phyloP scores from a whole-genome alignment of 2,888 invertebrate species.

The Julus scandinavius region DNA sequence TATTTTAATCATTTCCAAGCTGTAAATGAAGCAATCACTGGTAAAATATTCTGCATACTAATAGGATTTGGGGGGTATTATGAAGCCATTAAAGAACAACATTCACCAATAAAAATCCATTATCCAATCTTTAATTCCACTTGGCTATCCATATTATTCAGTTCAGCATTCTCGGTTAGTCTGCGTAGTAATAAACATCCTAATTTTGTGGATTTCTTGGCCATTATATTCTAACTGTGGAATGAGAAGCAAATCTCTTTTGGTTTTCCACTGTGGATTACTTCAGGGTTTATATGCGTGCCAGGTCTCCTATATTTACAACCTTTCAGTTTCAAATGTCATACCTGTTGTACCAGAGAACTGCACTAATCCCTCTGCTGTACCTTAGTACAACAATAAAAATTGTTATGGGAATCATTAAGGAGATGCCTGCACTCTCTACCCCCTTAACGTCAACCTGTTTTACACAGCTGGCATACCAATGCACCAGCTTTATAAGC shows the following conservation, averaged over 20 bases:
- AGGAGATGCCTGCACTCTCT: constrained; percentile 36
- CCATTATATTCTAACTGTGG: neutral
- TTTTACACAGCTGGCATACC: constrained; percentile 31
- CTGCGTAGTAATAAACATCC: neutral
- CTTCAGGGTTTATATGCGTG: neutral
- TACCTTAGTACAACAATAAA: constrained; percentile 35
- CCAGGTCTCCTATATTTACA: neutral
- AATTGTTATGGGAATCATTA: constrained; percentile 42
- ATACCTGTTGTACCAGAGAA: constrained; percentile 5
- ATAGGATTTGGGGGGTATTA: too few relatives aligned
- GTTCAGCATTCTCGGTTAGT: neutral
- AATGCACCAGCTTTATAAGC: constrained; percentile 47
- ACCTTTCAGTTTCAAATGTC: neutral
- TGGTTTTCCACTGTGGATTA: neutral
- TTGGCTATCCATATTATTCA: neutral
- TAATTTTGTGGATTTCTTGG: neutral
- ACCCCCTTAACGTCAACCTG: constrained; percentile 37
- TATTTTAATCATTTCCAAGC: too few relatives aligned
- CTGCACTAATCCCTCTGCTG: constrained; percentile 25
- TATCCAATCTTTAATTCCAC: neutral
- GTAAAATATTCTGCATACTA: too few relatives aligned
- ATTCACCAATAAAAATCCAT: too few relatives aligned
- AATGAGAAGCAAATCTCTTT: neutral
- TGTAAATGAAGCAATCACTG: too few relatives aligned
- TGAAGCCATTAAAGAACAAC: too few relatives aligned